Evolutionary conservation across 1,140 invertebrate genomes (phyloP).

Genomic region (Catajapyx aquilonaris): DNA sequence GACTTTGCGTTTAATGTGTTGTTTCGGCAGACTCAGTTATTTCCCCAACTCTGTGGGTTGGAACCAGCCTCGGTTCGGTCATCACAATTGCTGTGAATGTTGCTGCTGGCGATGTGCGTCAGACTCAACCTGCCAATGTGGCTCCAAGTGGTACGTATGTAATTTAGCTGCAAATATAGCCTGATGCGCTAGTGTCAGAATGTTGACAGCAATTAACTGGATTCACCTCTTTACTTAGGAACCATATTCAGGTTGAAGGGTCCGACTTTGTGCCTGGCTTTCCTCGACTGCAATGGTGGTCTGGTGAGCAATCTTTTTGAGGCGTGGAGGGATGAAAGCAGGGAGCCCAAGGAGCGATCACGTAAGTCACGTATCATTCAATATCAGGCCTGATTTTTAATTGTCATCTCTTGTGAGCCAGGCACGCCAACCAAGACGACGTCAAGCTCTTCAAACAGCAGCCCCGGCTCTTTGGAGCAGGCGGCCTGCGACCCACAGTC

Average conservation of each 20-base stretch:
- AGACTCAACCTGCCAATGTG: conserved; percentile 71
- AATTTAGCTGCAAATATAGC: conserved; percentile 2
- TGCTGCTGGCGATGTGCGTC: conserved; percentile 45
- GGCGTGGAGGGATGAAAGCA: conserved; percentile 65
- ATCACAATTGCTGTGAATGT: conserved; percentile 76
- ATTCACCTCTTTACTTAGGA: conserved; percentile 29
- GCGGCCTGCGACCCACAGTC: conserved; percentile 58
- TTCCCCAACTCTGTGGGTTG: conserved; percentile 82
- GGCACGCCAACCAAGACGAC: background rate
- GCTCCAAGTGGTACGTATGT: conserved; percentile 56
- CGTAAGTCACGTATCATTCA: conserved; percentile 26
- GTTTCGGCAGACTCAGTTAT: conserved; percentile 41
- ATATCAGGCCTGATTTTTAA: too few species aligned
- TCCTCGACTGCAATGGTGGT: conserved; percentile 81
- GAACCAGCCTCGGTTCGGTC: conserved; percentile 85
- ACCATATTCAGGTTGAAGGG: conserved; percentile 89
- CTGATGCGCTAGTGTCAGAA: background rate
- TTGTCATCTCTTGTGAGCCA: too few species aligned
- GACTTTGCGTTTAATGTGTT: conserved; percentile 9
- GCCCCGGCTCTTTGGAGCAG: background rate
- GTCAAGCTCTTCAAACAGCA: background rate
- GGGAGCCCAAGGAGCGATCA: conserved; percentile 35
- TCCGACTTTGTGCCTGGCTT: conserved; percentile 77
- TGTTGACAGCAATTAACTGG: conserved; percentile 3
- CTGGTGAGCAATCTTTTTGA: conserved; percentile 65